These are phyloP conservation scores for Enteromius afrohamiltoni DNA, from an alignment of 2,797 vertebrate genomes.

Conservation along the genomic window DNA sequence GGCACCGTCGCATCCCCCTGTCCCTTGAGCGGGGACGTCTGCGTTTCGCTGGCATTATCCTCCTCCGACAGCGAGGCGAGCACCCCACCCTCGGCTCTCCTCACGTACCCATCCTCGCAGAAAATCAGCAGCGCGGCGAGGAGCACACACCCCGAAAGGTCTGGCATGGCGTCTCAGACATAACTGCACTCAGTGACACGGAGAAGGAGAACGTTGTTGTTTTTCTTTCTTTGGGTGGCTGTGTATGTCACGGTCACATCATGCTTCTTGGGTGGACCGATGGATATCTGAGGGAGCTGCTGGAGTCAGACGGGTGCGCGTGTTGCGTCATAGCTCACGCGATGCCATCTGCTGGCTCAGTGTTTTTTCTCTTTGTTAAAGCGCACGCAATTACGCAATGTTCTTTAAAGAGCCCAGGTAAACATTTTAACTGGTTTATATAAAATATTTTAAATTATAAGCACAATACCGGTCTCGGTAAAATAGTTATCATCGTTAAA, in stretches of 20 bases:
- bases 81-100: slow-evolving; percentile 62
- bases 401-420: not conserved
- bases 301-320: slow-evolving; percentile 20
- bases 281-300: not conserved
- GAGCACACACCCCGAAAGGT: slow-evolving; percentile 66
- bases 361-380: slow-evolving; percentile 9
- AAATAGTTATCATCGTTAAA: not conserved
- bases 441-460: not conserved
- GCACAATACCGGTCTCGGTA: not conserved
- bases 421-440: not conserved
- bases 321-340: slow-evolving; percentile 36
- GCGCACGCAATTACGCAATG: slow-evolving; percentile 1
- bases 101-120: slow-evolving; percentile 67
- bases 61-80: slow-evolving; percentile 62
- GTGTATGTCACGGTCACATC: slow-evolving; percentile 38
- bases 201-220: slow-evolving; percentile 51
- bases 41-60: slow-evolving; percentile 54
- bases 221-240: slow-evolving; percentile 54
- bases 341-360: slow-evolving; percentile 34
- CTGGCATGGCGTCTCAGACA: slow-evolving; percentile 77
- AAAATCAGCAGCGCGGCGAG: slow-evolving; percentile 68
- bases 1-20: slow-evolving; percentile 32
- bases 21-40: slow-evolving; percentile 37
- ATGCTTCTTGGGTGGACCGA: slow-evolving; percentile 8
- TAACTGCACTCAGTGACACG: slow-evolving; percentile 62